These are phyloP conservation scores for Acipenser oxyrinchus DNA, from an alignment of 2,797 vertebrate species.

Conservation along the genomic window DNA sequence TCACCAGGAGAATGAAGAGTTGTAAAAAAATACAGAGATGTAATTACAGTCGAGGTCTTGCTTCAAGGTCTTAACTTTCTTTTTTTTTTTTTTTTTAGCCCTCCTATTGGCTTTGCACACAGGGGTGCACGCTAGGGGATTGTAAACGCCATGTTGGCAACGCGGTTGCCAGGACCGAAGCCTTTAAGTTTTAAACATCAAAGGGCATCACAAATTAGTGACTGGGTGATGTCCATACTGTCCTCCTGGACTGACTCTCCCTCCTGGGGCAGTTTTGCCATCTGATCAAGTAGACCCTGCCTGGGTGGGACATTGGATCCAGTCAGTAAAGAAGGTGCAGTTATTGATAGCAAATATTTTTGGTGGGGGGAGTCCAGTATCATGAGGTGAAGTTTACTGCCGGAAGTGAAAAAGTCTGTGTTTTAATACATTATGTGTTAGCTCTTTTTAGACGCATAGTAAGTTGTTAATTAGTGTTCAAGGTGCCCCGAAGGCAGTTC, in stretches of 20 bases:
- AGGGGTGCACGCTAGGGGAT: constrained; percentile 17
- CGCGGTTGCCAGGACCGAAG: constrained; percentile 7
- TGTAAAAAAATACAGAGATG: constrained; percentile 3
- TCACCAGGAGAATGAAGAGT: background rate
- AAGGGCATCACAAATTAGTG: constrained; percentile 19
- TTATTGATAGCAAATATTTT: too few relatives aligned
- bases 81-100: background rate
- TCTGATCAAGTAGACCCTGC: constrained; percentile 20
- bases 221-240: constrained; percentile 13
- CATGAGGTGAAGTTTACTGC: too few relatives aligned
- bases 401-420: too few relatives aligned
- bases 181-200: constrained; percentile 14
- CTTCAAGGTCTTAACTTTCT: background rate
- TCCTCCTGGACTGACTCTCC: constrained; percentile 18
- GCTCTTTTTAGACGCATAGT: background rate
- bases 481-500: background rate
- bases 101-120: background rate
- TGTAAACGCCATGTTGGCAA: constrained; percentile 3
- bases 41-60: background rate
- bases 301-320: constrained; percentile 3
- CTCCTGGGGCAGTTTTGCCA: constrained; percentile 17
- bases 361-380: too few relatives aligned
- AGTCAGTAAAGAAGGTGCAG: too few relatives aligned
- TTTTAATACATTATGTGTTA: constrained; percentile 1
- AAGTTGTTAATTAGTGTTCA: background rate